Conservation (phyloP, 1,140 invertebrate species). For the Cydia pomonella region DNA sequence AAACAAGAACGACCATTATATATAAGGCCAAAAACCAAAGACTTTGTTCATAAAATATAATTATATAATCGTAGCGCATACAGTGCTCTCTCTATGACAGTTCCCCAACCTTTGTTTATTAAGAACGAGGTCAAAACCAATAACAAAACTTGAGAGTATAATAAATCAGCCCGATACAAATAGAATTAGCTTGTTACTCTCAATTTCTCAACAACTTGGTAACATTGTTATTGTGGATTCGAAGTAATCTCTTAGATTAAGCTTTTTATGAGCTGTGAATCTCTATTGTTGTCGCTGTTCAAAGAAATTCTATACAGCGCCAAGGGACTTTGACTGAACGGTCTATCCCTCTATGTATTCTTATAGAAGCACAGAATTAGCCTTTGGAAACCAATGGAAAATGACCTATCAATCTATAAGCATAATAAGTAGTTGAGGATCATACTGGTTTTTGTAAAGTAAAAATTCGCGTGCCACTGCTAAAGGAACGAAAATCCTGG, state of each 20-base stretch:
- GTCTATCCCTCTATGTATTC: too few species aligned
- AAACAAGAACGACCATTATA: too few species aligned
- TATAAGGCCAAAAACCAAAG: too few species aligned
- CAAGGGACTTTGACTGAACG: neutral
- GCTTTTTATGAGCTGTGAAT: neutral
- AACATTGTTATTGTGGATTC: neutral
- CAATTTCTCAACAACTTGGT: neutral
- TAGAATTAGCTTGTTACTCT: slow-evolving; percentile 1
- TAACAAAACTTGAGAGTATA: neutral
- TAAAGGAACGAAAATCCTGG: too few species aligned
- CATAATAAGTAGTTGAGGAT: too few species aligned
- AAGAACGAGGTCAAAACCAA: neutral
- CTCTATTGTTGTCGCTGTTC: neutral
- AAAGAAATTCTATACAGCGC: neutral
- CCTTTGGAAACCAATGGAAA: too few species aligned
- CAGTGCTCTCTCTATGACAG: neutral
- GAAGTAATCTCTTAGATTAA: neutral
- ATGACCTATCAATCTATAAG: too few species aligned
- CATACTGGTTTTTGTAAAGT: too few species aligned
- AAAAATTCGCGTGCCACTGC: too few species aligned
- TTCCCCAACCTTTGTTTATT: neutral
- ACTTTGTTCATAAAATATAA: too few species aligned
- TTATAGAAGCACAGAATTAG: too few species aligned
- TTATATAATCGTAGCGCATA: neutral
- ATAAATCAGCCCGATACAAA: neutral